phyloP scores from a whole-genome alignment of 1,140 invertebrate species.

The Geopemphigus sp. region DNA sequence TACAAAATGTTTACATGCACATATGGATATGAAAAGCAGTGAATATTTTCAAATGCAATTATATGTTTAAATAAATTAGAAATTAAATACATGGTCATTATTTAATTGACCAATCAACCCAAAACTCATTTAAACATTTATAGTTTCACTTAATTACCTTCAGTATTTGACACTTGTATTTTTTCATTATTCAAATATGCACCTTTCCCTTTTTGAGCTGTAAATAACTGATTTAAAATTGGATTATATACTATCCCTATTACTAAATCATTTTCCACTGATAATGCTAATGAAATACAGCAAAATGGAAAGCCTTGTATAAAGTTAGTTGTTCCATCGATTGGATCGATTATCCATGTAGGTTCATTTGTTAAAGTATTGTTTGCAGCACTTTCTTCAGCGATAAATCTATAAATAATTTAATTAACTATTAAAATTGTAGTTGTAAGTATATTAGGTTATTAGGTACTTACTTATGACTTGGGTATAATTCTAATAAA shows the following conservation, averaged over 20 bases:
- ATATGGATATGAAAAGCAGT: too few relatives aligned
- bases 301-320: conserved; percentile 80
- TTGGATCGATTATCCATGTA: conserved; percentile 96
- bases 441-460: too few relatives aligned
- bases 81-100: too few relatives aligned
- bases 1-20: too few relatives aligned
- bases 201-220: conserved; percentile 79
- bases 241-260: conserved; percentile 91
- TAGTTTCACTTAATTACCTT: conserved; percentile 55
- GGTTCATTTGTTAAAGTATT: conserved; percentile 80
- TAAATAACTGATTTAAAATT: conserved; percentile 80
- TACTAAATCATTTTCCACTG: conserved; percentile 59
- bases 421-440: neutral
- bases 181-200: conserved; percentile 81
- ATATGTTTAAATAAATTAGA: too few relatives aligned
- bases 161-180: conserved; percentile 71
- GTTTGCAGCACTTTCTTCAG: conserved; percentile 83
- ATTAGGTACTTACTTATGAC: conserved; percentile 78
- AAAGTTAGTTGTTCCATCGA: conserved; percentile 91
- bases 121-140: too few relatives aligned
- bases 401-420: conserved; percentile 78
- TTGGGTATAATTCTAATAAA: conserved; percentile 75
- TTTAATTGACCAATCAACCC: too few relatives aligned
- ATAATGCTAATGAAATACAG: conserved; percentile 71
- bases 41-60: too few relatives aligned